Evolutionary conservation across 2,113 vertebrate genomes (phyloP).

Genomic region (Thomomys bottae): DNA sequence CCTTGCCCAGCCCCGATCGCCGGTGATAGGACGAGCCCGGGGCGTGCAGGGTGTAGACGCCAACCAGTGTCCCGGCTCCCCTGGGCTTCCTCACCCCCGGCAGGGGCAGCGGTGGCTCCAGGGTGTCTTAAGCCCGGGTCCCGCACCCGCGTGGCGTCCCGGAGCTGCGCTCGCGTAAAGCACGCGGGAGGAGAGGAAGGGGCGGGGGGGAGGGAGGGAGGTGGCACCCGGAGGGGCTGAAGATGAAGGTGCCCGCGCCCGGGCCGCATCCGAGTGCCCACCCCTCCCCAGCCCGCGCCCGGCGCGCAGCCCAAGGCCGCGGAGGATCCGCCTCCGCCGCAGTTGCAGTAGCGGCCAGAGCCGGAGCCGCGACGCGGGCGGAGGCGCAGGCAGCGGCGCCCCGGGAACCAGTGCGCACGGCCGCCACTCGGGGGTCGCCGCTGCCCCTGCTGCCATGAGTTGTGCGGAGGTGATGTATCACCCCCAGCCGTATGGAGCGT

Average conservation of each 20-base stretch:
- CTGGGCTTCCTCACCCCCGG: neutral
- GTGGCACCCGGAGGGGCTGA: conserved; percentile 63
- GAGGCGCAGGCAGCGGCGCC: conserved; percentile 26
- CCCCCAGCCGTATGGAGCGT: conserved; percentile 90
- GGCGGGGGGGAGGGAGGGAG: neutral
- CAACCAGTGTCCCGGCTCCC: conserved; percentile 56
- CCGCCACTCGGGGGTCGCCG: conserved; percentile 62
- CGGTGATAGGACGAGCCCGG: conserved; percentile 70
- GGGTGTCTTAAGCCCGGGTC: neutral
- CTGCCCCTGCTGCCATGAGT: conserved; percentile 90
- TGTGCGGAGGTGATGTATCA: conserved; percentile 96
- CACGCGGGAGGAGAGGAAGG: neutral
- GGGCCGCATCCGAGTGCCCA: conserved; percentile 68
- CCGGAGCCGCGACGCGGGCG: conserved; percentile 38
- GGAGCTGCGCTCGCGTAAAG: conserved; percentile 48
- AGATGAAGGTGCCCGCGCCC: conserved; percentile 79
- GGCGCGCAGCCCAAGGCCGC: conserved; percentile 60
- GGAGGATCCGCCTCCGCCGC: conserved; percentile 68
- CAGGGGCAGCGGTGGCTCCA: neutral
- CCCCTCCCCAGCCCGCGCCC: conserved; percentile 61
- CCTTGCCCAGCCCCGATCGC: conserved; percentile 35
- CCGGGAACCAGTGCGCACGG: neutral
- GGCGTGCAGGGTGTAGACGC: conserved; percentile 73
- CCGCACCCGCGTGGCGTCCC: neutral
- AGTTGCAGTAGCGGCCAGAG: too few relatives aligned